Conservation (phyloP, 2,888 invertebrate species). For the Prosapia bicincta region DNA sequence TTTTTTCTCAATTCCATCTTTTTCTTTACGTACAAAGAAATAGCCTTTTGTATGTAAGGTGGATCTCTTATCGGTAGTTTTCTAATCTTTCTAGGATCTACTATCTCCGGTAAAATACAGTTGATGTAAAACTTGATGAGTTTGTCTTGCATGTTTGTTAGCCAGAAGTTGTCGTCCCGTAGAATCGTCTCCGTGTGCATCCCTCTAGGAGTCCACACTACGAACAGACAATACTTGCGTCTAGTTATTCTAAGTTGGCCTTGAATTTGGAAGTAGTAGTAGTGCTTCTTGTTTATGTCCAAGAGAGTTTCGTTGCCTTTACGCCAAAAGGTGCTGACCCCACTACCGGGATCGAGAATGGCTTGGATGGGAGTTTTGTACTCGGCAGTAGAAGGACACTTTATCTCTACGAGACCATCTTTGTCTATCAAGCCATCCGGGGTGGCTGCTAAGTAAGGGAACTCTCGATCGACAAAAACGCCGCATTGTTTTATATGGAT, state of each 20-base stretch:
- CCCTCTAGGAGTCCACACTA: conserved; percentile 14
- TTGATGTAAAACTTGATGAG: conserved; percentile 7
- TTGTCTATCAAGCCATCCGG: conserved; percentile 9
- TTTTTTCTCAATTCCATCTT: too few species aligned
- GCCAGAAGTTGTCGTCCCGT: conserved; percentile 8
- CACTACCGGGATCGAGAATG: background rate
- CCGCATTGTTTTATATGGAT: background rate
- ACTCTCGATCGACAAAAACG: background rate
- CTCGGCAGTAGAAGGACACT: conserved; percentile 15
- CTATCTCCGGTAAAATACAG: conserved; percentile 12
- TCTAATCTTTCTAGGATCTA: conserved; percentile 10
- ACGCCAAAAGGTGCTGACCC: too few species aligned
- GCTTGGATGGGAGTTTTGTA: conserved; percentile 9
- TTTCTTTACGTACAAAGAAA: too few species aligned
- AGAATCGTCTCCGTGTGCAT: background rate
- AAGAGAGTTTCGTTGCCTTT: background rate
- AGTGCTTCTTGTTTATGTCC: conserved; percentile 1
- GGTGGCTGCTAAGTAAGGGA: background rate
- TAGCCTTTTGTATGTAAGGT: too few species aligned
- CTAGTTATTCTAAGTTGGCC: conserved; percentile 12
- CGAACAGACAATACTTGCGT: background rate
- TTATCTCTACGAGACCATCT: conserved; percentile 9
- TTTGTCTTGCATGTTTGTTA: background rate
- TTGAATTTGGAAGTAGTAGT: conserved; percentile 16
- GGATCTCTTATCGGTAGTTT: conserved; percentile 10